phyloP scores from a whole-genome alignment of 2,113 vertebrate species.

The Corythoichthys intestinalis region DNA sequence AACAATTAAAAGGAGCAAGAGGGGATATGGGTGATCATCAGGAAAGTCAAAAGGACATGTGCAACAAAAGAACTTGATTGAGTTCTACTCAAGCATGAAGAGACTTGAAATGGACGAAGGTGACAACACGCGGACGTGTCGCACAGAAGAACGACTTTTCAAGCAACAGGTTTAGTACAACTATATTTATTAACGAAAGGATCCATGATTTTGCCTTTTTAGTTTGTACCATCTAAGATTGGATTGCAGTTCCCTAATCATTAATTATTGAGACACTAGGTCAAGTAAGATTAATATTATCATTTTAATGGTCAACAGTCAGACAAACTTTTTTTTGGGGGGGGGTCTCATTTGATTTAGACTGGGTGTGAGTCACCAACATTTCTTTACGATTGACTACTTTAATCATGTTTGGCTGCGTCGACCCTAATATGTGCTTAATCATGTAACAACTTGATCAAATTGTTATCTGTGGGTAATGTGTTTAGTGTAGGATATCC shows the following conservation, averaged over 20 bases:
- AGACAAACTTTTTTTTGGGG: no score
- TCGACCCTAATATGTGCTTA: neutral
- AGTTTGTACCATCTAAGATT: neutral
- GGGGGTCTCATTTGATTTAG: no score
- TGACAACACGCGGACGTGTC: neutral
- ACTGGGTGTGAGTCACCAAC: no score
- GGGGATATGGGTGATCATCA: neutral
- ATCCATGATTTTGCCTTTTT: neutral
- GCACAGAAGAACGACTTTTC: neutral
- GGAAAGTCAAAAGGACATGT: neutral
- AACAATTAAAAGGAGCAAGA: slow-evolving; percentile 58
- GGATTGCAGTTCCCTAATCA: neutral
- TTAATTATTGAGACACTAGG: neutral
- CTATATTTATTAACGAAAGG: neutral
- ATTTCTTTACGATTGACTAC: no score
- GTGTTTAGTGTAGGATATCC: neutral
- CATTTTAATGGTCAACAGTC: neutral
- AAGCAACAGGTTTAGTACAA: neutral
- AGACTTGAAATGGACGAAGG: neutral
- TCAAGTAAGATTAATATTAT: neutral
- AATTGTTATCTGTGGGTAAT: neutral
- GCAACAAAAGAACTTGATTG: neutral
- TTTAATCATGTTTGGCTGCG: no score
- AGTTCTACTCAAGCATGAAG: neutral
- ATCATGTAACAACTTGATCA: neutral